Evolutionary conservation across 92 coral and sea anemone genomes (phyloP).

Genomic region (Plumapathes pennacea): DNA sequence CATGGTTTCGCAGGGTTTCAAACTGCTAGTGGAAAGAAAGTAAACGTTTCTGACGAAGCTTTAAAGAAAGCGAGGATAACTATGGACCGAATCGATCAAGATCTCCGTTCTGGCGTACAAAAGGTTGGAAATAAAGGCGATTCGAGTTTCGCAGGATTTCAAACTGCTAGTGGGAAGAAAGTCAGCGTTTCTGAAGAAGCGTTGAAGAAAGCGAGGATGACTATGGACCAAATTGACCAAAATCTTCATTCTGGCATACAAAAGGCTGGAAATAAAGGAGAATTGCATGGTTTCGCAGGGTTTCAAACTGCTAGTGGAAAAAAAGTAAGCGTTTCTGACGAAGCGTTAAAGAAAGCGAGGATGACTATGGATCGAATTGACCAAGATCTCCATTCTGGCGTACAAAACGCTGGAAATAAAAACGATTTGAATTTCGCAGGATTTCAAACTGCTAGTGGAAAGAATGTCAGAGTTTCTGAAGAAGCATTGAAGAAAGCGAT

Average conservation of each 20-base stretch:
- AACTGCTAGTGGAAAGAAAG: conserved; percentile 51
- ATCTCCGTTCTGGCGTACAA: not conserved
- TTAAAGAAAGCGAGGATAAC: conserved; percentile 44
- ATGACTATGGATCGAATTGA: conserved; percentile 1
- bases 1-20: conserved; percentile 29
- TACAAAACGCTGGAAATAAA: not conserved
- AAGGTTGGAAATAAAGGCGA: too few relatives aligned
- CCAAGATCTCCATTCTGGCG: not conserved
- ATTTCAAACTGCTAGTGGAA: conserved; percentile 31
- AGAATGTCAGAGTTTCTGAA: conserved; percentile 23
- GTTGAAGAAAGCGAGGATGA: conserved; percentile 40
- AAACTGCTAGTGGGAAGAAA: conserved; percentile 66
- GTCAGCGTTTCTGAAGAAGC: conserved; percentile 67
- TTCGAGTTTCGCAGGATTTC: conserved; percentile 48
- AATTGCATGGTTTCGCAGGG: conserved; percentile 1
- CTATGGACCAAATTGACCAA: conserved; percentile 4
- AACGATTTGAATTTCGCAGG: conserved; percentile 3
- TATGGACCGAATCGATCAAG: not conserved
- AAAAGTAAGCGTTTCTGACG: conserved; percentile 34
- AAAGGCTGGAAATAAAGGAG: too few relatives aligned
- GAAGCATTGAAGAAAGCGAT: conserved; percentile 35
- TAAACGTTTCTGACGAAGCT: conserved; percentile 39
- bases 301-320: conserved; percentile 68
- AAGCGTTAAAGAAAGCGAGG: conserved; percentile 44
- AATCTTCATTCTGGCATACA: not conserved